These are phyloP conservation scores for Syrphus vitripennis DNA, from an alignment of 2,888 invertebrate species.

Conservation along the genomic window DNA sequence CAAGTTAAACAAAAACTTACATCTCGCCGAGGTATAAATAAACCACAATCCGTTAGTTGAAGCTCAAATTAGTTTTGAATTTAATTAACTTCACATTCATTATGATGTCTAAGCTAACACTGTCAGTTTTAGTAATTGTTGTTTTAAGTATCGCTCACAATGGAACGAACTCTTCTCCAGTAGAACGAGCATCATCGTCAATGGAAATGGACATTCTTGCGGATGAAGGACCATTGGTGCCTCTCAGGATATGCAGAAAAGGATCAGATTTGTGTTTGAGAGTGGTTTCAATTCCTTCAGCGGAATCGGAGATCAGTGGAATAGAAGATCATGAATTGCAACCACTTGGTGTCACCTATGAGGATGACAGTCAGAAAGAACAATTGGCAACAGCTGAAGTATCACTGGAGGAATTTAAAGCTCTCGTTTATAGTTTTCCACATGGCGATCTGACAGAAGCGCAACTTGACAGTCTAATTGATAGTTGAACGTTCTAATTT, in stretches of 20 bases:
- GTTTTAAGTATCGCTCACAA: not conserved
- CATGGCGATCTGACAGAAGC: not conserved
- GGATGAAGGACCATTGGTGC: not conserved
- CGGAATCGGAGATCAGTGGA: not conserved
- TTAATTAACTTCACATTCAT: not conserved
- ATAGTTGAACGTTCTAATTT: not conserved
- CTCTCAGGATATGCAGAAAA: not conserved
- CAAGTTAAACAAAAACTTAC: not conserved
- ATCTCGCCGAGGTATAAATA: not conserved
- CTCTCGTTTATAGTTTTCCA: not conserved
- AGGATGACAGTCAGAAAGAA: not conserved
- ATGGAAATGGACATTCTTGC: too few species aligned
- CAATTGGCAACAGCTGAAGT: not conserved
- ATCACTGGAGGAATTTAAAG: not conserved
- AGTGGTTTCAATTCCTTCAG: not conserved
- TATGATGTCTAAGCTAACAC: not conserved
- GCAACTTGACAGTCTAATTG: not conserved
- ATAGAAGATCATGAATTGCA: not conserved
- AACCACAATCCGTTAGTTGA: not conserved
- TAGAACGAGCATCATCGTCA: too few species aligned
- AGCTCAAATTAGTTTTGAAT: not conserved
- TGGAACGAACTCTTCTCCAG: not conserved
- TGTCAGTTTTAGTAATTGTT: not conserved
- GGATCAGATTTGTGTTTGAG: not conserved
- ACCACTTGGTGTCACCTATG: not conserved